A percentile compares a stretch with the other conserved stretches of the same genome.
Evolutionary conservation across 2,888 invertebrate species (phyloP).

Genomic region (Melieria picta): DNA sequence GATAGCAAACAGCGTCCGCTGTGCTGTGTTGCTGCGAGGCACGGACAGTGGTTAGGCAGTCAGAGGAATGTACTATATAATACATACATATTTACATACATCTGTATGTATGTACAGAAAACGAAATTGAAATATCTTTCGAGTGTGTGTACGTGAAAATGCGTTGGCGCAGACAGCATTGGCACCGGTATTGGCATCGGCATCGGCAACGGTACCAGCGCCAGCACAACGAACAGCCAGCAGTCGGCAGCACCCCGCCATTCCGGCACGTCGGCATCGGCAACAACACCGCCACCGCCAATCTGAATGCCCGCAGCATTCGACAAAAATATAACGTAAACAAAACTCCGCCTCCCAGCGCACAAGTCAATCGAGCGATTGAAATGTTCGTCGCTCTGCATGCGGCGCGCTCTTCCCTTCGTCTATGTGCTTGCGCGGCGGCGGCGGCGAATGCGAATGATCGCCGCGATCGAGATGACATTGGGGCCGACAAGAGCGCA

Average conservation of each 20-base stretch:
- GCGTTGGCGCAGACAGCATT: neutral
- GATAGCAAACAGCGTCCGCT: neutral
- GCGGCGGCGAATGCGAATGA: constrained; percentile 25
- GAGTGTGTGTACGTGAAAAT: constrained; percentile 32
- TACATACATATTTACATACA: too few species aligned
- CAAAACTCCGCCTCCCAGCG: constrained; percentile 60
- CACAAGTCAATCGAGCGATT: constrained; percentile 41
- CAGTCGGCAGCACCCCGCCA: constrained; percentile 45
- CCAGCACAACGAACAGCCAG: constrained; percentile 12
- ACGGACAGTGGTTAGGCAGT: neutral
- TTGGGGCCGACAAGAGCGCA: too few species aligned
- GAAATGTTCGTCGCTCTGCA: constrained; percentile 31
- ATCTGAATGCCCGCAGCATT: constrained; percentile 36
- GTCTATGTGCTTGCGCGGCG: too few species aligned
- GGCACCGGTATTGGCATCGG: neutral
- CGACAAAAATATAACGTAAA: constrained; percentile 62
- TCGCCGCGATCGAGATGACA: constrained; percentile 24
- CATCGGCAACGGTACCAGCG: constrained; percentile 34
- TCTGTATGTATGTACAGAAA: neutral
- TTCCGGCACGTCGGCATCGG: too few species aligned
- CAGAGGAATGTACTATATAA: neutral
- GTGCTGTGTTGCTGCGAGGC: neutral
- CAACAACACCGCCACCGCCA: constrained; percentile 31
- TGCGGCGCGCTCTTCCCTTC: too few species aligned
- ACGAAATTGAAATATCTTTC: constrained; percentile 60